A percentile compares a stretch with the other conserved stretches of the same genome.
phyloP scores from a whole-genome alignment of 2,797 vertebrate species.

The Tragopan temminckii region DNA sequence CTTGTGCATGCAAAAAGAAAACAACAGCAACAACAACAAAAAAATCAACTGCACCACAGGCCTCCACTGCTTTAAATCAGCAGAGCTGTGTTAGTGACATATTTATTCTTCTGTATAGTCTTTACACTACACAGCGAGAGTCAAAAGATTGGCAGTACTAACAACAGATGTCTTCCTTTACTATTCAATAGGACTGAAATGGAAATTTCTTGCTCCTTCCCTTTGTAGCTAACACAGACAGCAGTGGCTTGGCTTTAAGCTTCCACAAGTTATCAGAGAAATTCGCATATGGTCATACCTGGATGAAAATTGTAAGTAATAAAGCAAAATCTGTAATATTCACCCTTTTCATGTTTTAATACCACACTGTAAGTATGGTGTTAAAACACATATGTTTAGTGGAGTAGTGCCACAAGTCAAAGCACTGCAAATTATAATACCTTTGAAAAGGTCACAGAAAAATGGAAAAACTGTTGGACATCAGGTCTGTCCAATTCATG shows the following conservation, averaged over 20 bases:
- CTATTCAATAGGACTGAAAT: neutral
- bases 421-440: neutral
- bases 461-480: neutral
- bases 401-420: conserved; percentile 17
- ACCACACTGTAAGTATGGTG: neutral
- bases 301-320: conserved; percentile 25
- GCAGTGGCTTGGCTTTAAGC: neutral
- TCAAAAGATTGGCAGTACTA: neutral
- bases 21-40: too few relatives aligned
- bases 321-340: conserved; percentile 22
- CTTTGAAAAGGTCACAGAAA: conserved; percentile 13
- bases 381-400: neutral
- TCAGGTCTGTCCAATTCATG: too few relatives aligned
- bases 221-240: neutral
- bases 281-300: neutral
- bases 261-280: neutral
- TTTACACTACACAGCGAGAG: neutral
- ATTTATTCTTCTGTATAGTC: neutral
- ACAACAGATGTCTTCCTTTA: conserved; percentile 11
- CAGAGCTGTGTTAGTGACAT: neutral
- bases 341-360: neutral
- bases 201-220: conserved; percentile 25
- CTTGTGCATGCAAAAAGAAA: neutral
- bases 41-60: neutral
- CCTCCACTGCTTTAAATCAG: neutral